Percentiles rank a stretch among this genome's conserved stretches.
These are phyloP conservation scores for Drosophila diplacantha DNA, from an alignment of 2,888 invertebrate species.

Conservation along the genomic window DNA sequence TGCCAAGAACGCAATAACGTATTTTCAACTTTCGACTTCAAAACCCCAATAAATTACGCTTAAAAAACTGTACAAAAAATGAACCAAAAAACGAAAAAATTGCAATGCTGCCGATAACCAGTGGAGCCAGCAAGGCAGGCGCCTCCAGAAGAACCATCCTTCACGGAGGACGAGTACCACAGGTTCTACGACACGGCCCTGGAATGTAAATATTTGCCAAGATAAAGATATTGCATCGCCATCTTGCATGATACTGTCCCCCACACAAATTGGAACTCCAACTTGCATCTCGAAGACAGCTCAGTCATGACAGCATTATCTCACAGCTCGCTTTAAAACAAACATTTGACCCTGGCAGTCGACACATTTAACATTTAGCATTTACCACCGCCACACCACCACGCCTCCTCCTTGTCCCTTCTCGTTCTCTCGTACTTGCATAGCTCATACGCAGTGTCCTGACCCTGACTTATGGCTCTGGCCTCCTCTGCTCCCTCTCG, in stretches of 20 bases:
- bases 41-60: conserved; percentile 36
- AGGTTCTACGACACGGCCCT: conserved; percentile 88
- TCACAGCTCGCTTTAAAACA: conserved; percentile 20
- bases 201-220: conserved; percentile 82
- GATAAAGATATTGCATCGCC: conserved; percentile 23
- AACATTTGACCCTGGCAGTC: conserved; percentile 18
- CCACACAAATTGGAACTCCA: conserved; percentile 9
- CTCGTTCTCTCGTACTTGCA: conserved; percentile 2
- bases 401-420: conserved; percentile 1
- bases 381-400: background rate
- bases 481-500: conserved; percentile 1
- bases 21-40: conserved; percentile 32
- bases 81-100: conserved; percentile 32
- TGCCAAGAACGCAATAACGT: conserved; percentile 28
- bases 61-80: conserved; percentile 24
- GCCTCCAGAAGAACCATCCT: conserved; percentile 68
- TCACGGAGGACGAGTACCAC: conserved; percentile 88
- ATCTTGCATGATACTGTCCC: conserved; percentile 27
- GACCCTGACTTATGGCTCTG: conserved; percentile 26
- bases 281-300: conserved; percentile 15
- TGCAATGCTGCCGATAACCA: conserved; percentile 34
- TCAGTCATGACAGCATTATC: conserved; percentile 11
- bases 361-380: conserved; percentile 32
- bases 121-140: conserved; percentile 45
- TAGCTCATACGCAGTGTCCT: conserved; percentile 7